Base-by-base conservation (phyloP, 2,113 vertebrate species). In the Cygnus buccinator region DNA sequence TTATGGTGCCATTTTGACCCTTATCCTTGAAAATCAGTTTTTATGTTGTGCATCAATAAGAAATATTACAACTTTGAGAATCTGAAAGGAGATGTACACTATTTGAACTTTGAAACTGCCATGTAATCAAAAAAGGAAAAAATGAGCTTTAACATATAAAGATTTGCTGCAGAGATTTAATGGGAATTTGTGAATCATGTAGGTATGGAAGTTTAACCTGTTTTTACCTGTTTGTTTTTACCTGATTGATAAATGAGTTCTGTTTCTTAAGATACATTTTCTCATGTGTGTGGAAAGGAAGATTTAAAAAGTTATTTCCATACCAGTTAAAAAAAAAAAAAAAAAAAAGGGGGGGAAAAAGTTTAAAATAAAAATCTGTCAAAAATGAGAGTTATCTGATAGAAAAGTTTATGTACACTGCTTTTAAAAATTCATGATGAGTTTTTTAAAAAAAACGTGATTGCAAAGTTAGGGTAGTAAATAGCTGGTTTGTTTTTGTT, bases 11-110 rank as follows among this genome's bases (percentile, higher is more conserved):
- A 62, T 66, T 72, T 82, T 94, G 88, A 94, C 86, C 81, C 85
- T 91, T 81, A 81, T 75, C 96, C 92, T 89, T 79, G 58, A 93
- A 86, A 94, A 89, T 84, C 61, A 46, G 23, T 52, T 91, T 89
- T 79, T 74, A 19, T 57, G 35, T 73, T 77, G 62, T 79, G 43
- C 75, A 50, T 72, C 54, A 91, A 3, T 79, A 54, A 70, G 44
- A 48, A 79, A 48, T 74, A 26, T 29, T 83, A 12, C 11, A 31
- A 11, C 20, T 43, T 61, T 1, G 8, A 18, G 37, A 85, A 50
- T 66, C 8, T 46, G 41, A 61, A 78, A 50, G 54, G 58, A 63
- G 54, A 59, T 54, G 50, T 6, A 6, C 0, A 0, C 28, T 84
- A 16, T 76, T 62, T 79, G 59, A 93, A 82, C 81, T 91, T 82